Conservation (phyloP, 2,888 invertebrate species). For the Zygogramma bicolorata region DNA sequence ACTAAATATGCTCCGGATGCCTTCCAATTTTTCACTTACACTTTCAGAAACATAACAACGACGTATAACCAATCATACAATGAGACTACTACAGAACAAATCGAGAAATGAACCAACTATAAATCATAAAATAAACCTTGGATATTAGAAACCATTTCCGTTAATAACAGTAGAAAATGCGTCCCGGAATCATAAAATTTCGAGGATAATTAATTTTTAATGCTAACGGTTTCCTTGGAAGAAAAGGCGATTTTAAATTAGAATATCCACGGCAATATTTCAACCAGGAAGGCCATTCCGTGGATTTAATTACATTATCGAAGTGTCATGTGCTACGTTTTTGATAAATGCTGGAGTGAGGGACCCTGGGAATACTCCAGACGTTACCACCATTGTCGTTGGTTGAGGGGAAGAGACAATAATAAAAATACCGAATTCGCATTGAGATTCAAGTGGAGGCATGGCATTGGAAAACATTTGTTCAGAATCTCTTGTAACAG, state of each 20-base stretch:
- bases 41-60: no score
- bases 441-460: background rate
- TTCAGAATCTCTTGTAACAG: no score
- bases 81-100: background rate
- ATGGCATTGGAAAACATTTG: no score
- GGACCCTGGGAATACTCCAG: constrained; percentile 58
- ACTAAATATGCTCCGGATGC: no score
- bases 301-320: constrained; percentile 68
- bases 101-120: constrained; percentile 1
- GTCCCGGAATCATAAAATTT: constrained; percentile 56
- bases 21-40: no score
- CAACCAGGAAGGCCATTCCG: constrained; percentile 65
- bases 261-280: constrained; percentile 65
- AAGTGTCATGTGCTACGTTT: constrained; percentile 66
- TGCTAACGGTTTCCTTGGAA: constrained; percentile 51
- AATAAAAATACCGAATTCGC: background rate
- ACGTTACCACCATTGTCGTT: constrained; percentile 56
- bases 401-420: constrained; percentile 26
- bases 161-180: constrained; percentile 35
- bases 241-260: constrained; percentile 60
- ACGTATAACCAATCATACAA: background rate
- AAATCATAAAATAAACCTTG: background rate
- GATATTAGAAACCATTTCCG: constrained; percentile 37
- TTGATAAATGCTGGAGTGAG: constrained; percentile 65
- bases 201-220: constrained; percentile 64